Evolutionary conservation across 2,888 invertebrate species (phyloP), one percentile per base, ranked within the genome.

Genomic region (Folsomia candida): DNA sequence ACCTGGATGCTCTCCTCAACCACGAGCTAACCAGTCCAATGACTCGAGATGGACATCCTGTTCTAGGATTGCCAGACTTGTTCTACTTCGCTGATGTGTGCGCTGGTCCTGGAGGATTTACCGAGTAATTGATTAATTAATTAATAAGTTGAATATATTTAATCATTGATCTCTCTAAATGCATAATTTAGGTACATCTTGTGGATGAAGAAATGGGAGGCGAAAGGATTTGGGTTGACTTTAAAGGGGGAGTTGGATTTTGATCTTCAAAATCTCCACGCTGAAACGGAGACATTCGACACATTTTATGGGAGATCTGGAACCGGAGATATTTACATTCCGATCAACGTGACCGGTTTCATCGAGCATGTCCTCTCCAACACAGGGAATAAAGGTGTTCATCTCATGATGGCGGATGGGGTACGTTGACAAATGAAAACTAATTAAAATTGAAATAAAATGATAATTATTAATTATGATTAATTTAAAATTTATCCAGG

Each of bases 371-470:
- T 97, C 37, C 84, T 90, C 78, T 86, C 87, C 76, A 88, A 89
- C 80, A 93, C 93, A 0, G 88, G 89, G 25, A 86, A 87, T 22
- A 83, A 85, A 74, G 97, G 97, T 3, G 94, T 97, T 1, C 95
- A 98, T 86, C 93, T 98, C 82, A 91, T 96, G 84, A 97, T 97
- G 96, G 93, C 95, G 47, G 98, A 99, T 86, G 98, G 98, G 76
- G 94, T 92, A 37, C 14, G 14, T 37, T 37, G 14, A 37, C 37
- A 37, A 37, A 37, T 9, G 4, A 37, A 37, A 37, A 37, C 37
- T 37, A 37, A 87, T 84, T 73, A 4, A 47, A 11, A 47, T 47
- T 47, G 47, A 18, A 18, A 47, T 9, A 47, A 47, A 47, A 73
- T n/a, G n/a, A n/a, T n/a, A n/a, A n/a, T n/a, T n/a, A n/a, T n/a